These are phyloP conservation scores for Pteruthius melanotis DNA, from an alignment of 2,113 vertebrate genomes.

Conservation along the genomic window DNA sequence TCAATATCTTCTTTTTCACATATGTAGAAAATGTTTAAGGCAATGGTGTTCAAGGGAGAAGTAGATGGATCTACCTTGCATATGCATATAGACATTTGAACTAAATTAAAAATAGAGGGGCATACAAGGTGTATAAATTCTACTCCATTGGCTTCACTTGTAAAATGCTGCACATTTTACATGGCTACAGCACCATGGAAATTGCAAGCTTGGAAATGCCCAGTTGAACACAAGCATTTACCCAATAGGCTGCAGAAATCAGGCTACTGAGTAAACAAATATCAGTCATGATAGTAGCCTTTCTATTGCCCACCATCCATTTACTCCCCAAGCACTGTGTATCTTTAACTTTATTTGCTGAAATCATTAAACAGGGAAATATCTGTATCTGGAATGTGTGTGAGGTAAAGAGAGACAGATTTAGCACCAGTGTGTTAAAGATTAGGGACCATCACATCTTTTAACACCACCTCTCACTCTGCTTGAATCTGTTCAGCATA, in stretches of 20 bases:
- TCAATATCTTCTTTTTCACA: not conserved
- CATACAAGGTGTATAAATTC: not conserved
- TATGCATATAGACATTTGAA: not conserved
- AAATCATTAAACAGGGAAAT: not conserved
- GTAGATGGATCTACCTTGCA: not conserved
- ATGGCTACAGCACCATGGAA: not conserved
- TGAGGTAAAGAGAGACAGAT: not conserved
- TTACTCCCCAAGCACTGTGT: not conserved
- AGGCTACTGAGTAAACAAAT: not conserved
- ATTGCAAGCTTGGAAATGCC: not conserved
- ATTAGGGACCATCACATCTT: not conserved
- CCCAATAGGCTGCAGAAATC: not conserved
- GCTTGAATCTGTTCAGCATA: not conserved
- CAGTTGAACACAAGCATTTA: not conserved
- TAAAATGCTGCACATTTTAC: not conserved
- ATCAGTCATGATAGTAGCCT: not conserved
- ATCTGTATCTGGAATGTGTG: not conserved
- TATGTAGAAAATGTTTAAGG: not conserved
- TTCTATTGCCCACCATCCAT: not conserved
- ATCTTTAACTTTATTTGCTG: not conserved
- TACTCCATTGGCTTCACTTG: not conserved
- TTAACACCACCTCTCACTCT: not conserved
- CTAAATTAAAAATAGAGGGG: not conserved
- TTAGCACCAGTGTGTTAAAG: not conserved
- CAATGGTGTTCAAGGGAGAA: not conserved